A percentile compares a stretch with the other conserved stretches of the same genome.
Conservation (phyloP, 2,888 invertebrate genomes). For the Dendrolimus pini region DNA sequence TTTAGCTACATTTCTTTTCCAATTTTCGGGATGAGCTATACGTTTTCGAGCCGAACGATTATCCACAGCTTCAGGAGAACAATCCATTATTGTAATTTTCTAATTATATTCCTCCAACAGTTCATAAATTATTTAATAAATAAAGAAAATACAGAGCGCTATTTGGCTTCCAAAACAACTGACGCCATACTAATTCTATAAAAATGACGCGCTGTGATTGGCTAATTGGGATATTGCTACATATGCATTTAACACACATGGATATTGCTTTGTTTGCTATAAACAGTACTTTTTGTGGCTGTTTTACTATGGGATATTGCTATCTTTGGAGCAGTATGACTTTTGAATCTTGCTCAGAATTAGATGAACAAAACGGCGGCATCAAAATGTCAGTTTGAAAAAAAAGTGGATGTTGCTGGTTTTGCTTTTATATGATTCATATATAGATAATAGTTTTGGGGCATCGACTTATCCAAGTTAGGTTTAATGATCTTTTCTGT, state of each 20-base stretch:
- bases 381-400: constrained; percentile 3
- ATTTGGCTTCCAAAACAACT: background rate
- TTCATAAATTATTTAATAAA: background rate
- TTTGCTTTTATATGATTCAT: constrained; percentile 4
- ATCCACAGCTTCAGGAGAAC: constrained; percentile 1
- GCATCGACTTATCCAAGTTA: too few relatives aligned
- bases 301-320: constrained; percentile 7
- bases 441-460: too few relatives aligned
- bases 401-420: constrained; percentile 4
- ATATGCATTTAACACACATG: constrained; percentile 6
- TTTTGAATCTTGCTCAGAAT: too few relatives aligned
- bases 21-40: constrained; percentile 1
- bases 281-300: constrained; percentile 5
- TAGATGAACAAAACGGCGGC: background rate
- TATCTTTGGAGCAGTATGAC: too few relatives aligned
- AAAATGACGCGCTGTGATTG: constrained; percentile 8
- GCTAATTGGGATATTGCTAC: constrained; percentile 9
- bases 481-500: too few relatives aligned
- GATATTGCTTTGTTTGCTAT: constrained; percentile 8
- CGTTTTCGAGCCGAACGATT: constrained; percentile 2
- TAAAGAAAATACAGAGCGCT: constrained; percentile 1
- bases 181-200: background rate
- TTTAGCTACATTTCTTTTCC: constrained; percentile 1
- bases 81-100: constrained; percentile 1
- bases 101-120: too few relatives aligned